Percentiles rank a stretch among this genome's conserved stretches.
phyloP scores from a whole-genome alignment of 2,888 invertebrate genomes.

The Stenichneumon culpator region DNA sequence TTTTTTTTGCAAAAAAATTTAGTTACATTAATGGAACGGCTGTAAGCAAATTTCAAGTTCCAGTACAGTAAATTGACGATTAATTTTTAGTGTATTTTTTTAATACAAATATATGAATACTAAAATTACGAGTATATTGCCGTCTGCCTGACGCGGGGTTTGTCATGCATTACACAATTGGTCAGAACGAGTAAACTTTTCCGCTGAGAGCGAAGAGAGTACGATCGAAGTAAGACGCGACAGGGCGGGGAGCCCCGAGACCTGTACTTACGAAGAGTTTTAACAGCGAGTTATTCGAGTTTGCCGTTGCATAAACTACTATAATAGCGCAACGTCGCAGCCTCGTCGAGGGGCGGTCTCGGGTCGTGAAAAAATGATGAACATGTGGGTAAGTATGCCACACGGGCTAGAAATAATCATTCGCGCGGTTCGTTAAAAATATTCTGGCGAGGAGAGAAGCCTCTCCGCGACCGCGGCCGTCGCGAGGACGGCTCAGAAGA shows the following conservation, averaged over 20 bases:
- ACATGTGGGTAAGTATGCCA: constrained; percentile 72
- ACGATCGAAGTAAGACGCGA: background rate
- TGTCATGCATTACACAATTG: background rate
- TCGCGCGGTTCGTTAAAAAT: constrained; percentile 66
- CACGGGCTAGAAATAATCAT: constrained; percentile 70
- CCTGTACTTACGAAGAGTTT: background rate
- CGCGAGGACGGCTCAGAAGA: constrained; percentile 12
- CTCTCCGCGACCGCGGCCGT: constrained; percentile 14
- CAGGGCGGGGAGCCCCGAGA: background rate
- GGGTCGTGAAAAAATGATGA: constrained; percentile 50
- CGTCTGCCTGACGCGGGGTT: background rate
- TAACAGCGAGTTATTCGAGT: background rate
- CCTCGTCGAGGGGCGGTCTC: constrained; percentile 22
- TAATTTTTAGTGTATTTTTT: too few relatives aligned
- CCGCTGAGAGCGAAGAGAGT: constrained; percentile 23
- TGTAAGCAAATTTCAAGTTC: too few relatives aligned
- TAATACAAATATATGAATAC: background rate
- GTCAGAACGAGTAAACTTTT: constrained; percentile 26
- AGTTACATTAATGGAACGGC: too few relatives aligned
- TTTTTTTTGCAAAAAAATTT: too few relatives aligned
- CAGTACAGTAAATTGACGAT: too few relatives aligned
- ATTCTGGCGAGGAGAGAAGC: constrained; percentile 55
- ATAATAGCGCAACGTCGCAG: constrained; percentile 24
- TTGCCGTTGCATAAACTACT: constrained; percentile 34
- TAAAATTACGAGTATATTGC: background rate